Base-by-base conservation (phyloP, 2,888 invertebrate species). In the Dicycla oo region DNA sequence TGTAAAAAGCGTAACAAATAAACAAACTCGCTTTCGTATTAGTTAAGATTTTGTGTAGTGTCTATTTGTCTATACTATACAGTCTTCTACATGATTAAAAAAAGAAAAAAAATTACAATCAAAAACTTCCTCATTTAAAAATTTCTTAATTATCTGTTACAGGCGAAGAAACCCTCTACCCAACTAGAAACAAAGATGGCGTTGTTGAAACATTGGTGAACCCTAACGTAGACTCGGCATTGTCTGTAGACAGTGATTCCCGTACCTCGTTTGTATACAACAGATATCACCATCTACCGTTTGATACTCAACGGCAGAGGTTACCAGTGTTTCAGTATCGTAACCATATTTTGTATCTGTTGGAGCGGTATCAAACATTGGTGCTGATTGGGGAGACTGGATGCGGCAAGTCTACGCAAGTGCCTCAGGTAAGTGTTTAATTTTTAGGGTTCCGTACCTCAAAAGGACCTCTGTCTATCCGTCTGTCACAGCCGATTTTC, bases 361-460 rank as follows among this genome's bases (percentile, higher is more conserved):
- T 99, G 87, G 99, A 99, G 93, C 98, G 98, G 81, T 98, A 98
- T 93, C 99, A 99, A 93, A 98, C 98, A 0, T 94, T 99, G 60
- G 97, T 99, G 66, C 94, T 98, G 69, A 97, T 98, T 56, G 99
- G 99, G 3, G 99, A 99, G 92, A 99, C 99, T 4, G 99, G 99
- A 40, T 98, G 98, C 86, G 99, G 99, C 49, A 99, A 99, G 94
- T 99, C 99, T 89, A 99, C 99, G 0, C 99, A 99, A 96, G 97
- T 99, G 79, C 99, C 99, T 63, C 99, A 98, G 97, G 98, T 98
- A 94, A 94, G 96, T 91, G 53, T 18, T 68, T 51, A 18, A 13
- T 26, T 54, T 8, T 54, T n/a, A n/a, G n/a, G n/a, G n/a, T n/a
- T n/a, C n/a, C n/a, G n/a, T n/a, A n/a, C n/a, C n/a, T n/a, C n/a